These are phyloP conservation scores for Neomonachus schauinslandi DNA, from an alignment of 2,113 vertebrate genomes.

Conservation along the genomic window DNA sequence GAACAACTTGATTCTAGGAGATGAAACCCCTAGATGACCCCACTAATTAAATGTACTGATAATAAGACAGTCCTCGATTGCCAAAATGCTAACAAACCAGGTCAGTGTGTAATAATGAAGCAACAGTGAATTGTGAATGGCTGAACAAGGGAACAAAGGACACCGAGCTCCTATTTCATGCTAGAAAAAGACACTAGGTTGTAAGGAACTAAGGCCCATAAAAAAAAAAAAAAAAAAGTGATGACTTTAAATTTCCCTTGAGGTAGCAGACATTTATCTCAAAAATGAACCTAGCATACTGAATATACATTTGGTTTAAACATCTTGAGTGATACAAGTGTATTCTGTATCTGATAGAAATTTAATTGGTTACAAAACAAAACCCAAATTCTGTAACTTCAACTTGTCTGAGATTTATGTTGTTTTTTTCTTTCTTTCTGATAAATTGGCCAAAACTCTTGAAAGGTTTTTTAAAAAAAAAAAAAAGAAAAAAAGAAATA, in stretches of 20 bases:
- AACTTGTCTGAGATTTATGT: neutral
- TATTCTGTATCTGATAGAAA: neutral
- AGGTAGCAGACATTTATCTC: neutral
- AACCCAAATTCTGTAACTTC: neutral
- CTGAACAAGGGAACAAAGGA: neutral
- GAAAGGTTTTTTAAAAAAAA: neutral
- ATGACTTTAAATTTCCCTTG: neutral
- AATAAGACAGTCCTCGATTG: neutral
- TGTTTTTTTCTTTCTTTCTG: conserved; percentile 2
- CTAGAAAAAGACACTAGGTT: neutral
- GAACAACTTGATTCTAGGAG: neutral
- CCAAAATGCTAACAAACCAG: neutral
- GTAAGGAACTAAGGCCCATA: neutral
- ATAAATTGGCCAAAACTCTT: neutral
- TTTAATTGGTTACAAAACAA: neutral
- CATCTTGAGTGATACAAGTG: neutral
- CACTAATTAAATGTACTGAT: neutral
- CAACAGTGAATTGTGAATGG: neutral
- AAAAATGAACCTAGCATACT: neutral
- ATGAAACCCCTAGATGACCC: neutral
- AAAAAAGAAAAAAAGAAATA: neutral
- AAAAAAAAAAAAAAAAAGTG: neutral
- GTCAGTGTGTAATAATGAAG: neutral
- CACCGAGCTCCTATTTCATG: neutral
- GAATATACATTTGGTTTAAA: neutral